Evolutionary conservation across 2,797 vertebrate species (phyloP), one percentile per base, ranked within the genome.

Genomic region (Cuculus canorus): DNA sequence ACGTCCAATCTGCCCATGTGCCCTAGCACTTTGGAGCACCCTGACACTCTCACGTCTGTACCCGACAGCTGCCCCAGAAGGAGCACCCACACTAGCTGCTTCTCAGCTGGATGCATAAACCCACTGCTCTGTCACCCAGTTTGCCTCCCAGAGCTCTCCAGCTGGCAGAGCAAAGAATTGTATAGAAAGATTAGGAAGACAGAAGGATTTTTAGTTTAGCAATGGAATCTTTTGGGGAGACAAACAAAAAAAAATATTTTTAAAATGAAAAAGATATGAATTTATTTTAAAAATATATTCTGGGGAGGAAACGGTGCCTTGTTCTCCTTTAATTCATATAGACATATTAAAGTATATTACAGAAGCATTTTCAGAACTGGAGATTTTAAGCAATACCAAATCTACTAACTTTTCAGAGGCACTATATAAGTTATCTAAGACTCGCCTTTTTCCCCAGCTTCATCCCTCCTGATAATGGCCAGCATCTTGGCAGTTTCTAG

Each of bases 31-130:
- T 54, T 17, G 50, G 9, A 53, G 43, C 68, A 17, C 4, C 21
- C 25, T 32, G 15, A 43, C 43, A 41, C 12, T 0, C 23, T 52
- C 10, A 2, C 13, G 30, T 30, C 47, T 17, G 45, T 35, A 25
- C 8, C 35, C 27, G 50, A 15, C 24, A 61, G 63, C 70, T 35
- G 61, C 18, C 27, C 18, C n/a, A 23, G 43, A 28, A 61, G 7
- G 45, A 63, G 2, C 43, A 47, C 12, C 66, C 57, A 39, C 2
- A 0, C 0, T 50, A 37, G 85, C 53, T 33, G 35, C 50, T 68
- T 72, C 54, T 56, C 37, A 21, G 19, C 64, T 35, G 39, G 5
- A 23, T 28, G 32, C 57, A 24, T 2, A 1, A 8, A n/a, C 28
- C 45, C 35, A 1, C 57, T 28, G 83, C 50, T 76, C n/a, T 50